Evolutionary conservation across 2,113 vertebrate species (phyloP), one percentile per base, ranked within the genome.

Genomic region (Ameiurus melas): DNA sequence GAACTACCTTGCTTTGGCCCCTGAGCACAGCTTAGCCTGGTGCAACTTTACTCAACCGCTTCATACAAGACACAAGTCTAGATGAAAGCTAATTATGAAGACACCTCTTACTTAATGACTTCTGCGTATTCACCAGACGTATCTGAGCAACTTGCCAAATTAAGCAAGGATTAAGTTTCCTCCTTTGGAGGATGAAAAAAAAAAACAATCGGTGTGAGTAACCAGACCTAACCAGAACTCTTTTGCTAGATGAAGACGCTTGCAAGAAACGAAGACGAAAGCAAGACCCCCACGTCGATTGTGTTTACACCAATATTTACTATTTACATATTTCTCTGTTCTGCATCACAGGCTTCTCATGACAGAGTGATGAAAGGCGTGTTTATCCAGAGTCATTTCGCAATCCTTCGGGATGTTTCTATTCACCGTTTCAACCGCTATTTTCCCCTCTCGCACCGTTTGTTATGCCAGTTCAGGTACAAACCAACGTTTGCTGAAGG

Each of bases 81-180:
- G 43, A 83, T 57, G 19, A 60, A 62, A 13, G 64, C 12, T 66
- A 57, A 75, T 60, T 58, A 19, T 20, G 80, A 60, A 82, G 62
- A 71, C 33, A 9, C 57, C 17, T 68, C 57, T 47, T 4, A 75
- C 25, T 66, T 58, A 0, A 51, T 51, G 47, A 51, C 47, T 51
- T 73, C 5, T 64, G 62, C 36, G 68, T 57, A 58, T 83, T 68
- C 80, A n/a, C 22, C 33, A 66, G 82, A 85, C 17, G 1, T 53
- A 70, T 30, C 22, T 4, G 14, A 47, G 30, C 39, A 33, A 12
- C n/a, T 30, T 19, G 5, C 92, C 90, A 93, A 93, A 93, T 92
- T 89, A 91, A 47, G 87, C 71, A 9, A 13, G 91, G 92, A 94
- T 94, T 94, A 92, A 90, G 86, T 93, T 93, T 94, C 92, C 93